Conservation (phyloP, 2,888 invertebrate species). For the Pherbina coryleti region DNA sequence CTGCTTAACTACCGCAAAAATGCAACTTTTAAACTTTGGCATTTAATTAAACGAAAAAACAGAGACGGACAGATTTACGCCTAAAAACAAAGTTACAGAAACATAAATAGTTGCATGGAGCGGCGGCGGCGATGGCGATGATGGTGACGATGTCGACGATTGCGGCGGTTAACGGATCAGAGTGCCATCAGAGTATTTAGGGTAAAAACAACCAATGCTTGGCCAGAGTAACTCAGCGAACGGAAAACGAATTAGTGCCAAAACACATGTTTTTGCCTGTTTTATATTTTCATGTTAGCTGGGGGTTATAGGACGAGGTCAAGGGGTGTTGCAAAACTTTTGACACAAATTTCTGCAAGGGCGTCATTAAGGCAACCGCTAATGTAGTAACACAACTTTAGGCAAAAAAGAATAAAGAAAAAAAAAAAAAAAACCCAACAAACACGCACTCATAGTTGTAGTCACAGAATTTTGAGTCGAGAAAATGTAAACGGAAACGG, state of each 20-base stretch:
- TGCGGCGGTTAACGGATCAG: not conserved
- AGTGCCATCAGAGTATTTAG: not conserved
- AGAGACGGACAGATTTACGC: not conserved
- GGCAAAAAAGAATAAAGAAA: not conserved
- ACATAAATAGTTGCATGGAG: not conserved
- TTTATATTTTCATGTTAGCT: not conserved
- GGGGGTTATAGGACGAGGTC: not conserved
- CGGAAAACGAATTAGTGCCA: slow-evolving; percentile 30
- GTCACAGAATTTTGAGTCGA: not conserved
- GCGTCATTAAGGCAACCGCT: slow-evolving; percentile 57
- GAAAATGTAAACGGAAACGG: slow-evolving; percentile 13
- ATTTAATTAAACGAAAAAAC: slow-evolving; percentile 7
- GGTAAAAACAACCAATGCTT: not conserved
- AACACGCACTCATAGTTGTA: slow-evolving; percentile 4
- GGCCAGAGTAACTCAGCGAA: not conserved
- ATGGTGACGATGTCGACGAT: not conserved
- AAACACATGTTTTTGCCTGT: slow-evolving; percentile 21
- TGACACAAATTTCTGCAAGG: slow-evolving; percentile 26
- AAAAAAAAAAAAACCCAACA: not conserved
- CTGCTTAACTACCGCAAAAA: slow-evolving; percentile 19
- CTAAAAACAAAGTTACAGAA: not conserved
- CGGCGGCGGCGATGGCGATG: not conserved
- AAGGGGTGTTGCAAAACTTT: slow-evolving; percentile 14
- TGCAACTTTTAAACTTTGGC: slow-evolving; percentile 31
- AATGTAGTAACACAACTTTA: slow-evolving; percentile 26